Conservation (phyloP, 2,113 vertebrate genomes). For the Felis chaus region DNA sequence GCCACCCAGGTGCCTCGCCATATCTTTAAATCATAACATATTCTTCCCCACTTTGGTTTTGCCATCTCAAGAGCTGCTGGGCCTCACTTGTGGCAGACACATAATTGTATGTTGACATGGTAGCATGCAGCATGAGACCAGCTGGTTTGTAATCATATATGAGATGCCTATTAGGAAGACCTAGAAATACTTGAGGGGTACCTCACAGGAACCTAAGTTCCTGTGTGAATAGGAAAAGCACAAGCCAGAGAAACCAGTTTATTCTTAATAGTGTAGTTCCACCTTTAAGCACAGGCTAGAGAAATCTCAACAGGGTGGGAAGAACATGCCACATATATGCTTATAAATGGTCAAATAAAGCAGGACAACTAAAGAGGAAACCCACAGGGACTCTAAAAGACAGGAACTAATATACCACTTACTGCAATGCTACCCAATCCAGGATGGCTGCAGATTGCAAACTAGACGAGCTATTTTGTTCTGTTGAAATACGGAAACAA, state of each 20-base stretch:
- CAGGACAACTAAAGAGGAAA: background rate
- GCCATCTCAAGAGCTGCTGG: background rate
- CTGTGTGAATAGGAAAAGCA: background rate
- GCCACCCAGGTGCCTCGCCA: no score
- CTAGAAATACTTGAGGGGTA: background rate
- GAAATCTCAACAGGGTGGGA: background rate
- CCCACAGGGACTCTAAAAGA: background rate
- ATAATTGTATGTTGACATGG: background rate
- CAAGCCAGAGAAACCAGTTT: background rate
- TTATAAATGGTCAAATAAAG: background rate
- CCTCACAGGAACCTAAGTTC: background rate
- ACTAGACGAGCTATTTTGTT: constrained; percentile 39
- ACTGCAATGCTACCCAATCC: background rate
- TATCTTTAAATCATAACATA: background rate
- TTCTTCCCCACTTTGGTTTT: background rate
- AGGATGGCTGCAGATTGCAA: constrained; percentile 7
- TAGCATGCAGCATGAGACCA: background rate
- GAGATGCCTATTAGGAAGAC: background rate
- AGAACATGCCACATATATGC: background rate
- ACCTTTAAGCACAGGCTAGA: background rate
- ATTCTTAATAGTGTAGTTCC: background rate
- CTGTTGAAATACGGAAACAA: constrained; percentile 52
- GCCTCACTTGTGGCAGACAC: background rate
- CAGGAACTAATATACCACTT: background rate
- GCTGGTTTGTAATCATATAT: background rate